phyloP scores from a whole-genome alignment of 1,140 invertebrate species.

The Bombus cullumanus region DNA sequence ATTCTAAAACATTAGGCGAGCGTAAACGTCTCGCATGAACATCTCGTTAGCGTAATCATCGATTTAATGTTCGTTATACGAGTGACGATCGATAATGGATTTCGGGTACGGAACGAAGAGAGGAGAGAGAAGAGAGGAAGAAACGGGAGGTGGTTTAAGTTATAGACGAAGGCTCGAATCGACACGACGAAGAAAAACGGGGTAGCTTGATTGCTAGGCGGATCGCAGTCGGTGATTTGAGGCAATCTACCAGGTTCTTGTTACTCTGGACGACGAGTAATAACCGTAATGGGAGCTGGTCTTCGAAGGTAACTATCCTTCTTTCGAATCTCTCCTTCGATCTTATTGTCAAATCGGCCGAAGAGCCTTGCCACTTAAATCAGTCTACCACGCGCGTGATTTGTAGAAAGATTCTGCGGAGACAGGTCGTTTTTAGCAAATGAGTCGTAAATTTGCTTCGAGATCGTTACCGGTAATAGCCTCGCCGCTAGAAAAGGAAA shows the following conservation, averaged over 20 bases:
- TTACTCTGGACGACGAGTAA: constrained; percentile 77
- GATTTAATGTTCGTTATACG: constrained; percentile 76
- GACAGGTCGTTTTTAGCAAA: constrained; percentile 43
- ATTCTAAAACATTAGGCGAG: constrained; percentile 28
- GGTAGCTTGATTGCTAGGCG: constrained; percentile 76
- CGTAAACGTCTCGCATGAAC: constrained; percentile 59
- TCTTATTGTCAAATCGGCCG: constrained; percentile 71
- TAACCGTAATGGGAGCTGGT: constrained; percentile 74
- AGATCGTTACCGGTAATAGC: constrained; percentile 15
- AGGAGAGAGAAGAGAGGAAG: constrained; percentile 14
- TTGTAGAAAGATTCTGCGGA: constrained; percentile 55
- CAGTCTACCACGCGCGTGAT: constrained; percentile 63
- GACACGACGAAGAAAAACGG: constrained; percentile 68
- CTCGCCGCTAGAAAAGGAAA: neutral
- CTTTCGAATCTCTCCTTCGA: constrained; percentile 69
- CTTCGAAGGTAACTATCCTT: constrained; percentile 69
- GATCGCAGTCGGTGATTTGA: constrained; percentile 78
- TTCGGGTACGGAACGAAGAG: constrained; percentile 21
- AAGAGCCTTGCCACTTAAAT: constrained; percentile 64
- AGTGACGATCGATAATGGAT: constrained; percentile 72
- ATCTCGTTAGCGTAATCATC: constrained; percentile 72
- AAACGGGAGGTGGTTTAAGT: constrained; percentile 35
- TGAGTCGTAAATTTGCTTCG: constrained; percentile 40
- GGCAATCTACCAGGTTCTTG: constrained; percentile 79
- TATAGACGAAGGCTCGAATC: constrained; percentile 63